Conservation (phyloP, 2,888 invertebrate species). For the Acrocyrtus sp. region DNA sequence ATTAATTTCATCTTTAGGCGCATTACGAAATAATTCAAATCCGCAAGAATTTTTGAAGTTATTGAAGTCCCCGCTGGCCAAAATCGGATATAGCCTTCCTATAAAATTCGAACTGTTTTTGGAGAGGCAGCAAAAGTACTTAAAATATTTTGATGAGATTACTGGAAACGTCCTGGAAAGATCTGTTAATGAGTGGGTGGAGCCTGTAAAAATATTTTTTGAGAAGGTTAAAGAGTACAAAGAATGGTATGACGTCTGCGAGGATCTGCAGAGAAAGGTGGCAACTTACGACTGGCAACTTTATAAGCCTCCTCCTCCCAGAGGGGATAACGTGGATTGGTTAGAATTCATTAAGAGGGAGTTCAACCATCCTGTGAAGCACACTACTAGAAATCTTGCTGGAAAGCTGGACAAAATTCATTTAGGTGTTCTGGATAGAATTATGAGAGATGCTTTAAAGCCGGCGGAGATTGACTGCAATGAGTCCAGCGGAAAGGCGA, state of each 20-base stretch:
- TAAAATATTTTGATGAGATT: not conserved
- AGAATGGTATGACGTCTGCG: not conserved
- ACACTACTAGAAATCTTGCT: not conserved
- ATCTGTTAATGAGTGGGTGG: not conserved
- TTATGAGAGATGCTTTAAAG: not conserved
- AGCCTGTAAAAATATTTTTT: too few relatives aligned
- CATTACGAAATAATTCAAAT: too few relatives aligned
- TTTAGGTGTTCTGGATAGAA: not conserved
- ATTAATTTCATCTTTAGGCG: too few relatives aligned
- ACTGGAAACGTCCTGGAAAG: not conserved
- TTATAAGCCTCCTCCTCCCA: not conserved
- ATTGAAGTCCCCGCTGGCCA: not conserved
- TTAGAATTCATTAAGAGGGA: not conserved
- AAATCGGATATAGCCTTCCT: not conserved
- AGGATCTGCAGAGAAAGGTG: not conserved
- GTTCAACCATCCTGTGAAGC: not conserved
- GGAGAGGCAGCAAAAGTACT: not conserved
- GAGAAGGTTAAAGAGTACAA: too few relatives aligned
- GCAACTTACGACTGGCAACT: not conserved
- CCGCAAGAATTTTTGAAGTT: not conserved
- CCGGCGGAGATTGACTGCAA: not conserved
- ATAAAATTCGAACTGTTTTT: not conserved
- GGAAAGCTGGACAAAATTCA: not conserved
- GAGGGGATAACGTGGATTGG: not conserved
- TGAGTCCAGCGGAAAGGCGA: not conserved